These are phyloP conservation scores for Otus sunia DNA, from an alignment of 2,113 vertebrate species.

Conservation along the genomic window DNA sequence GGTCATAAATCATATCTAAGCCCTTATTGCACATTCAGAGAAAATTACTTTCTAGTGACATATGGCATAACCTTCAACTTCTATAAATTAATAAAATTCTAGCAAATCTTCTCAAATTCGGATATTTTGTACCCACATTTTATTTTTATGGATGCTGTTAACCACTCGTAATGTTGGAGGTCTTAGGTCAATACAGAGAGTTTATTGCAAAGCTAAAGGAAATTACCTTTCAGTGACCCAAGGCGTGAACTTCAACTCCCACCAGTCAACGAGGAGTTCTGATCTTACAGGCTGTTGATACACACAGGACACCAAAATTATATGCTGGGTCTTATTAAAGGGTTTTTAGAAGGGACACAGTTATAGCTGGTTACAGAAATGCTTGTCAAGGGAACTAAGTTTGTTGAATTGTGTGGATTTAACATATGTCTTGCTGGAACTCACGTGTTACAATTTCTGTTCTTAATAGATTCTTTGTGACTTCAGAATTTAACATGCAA, in stretches of 20 bases:
- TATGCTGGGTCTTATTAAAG: background rate
- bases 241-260: background rate
- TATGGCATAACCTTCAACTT: slow-evolving; percentile 70
- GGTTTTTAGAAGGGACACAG: background rate
- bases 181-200: slow-evolving; percentile 29
- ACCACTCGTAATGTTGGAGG: background rate
- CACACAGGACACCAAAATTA: slow-evolving; percentile 15
- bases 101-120: slow-evolving; percentile 53
- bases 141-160: slow-evolving; percentile 53
- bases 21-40: slow-evolving; percentile 65
- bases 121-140: slow-evolving; percentile 32
- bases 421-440: background rate
- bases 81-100: slow-evolving; percentile 71
- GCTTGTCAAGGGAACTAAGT: background rate
- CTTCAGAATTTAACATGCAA: slow-evolving; percentile 12
- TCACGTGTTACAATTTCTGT: background rate
- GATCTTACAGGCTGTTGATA: background rate
- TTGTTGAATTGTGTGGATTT: background rate
- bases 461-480: slow-evolving; percentile 1
- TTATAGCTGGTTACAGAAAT: background rate
- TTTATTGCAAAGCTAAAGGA: slow-evolving; percentile 57
- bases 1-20: slow-evolving; percentile 70
- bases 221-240: slow-evolving; percentile 35
- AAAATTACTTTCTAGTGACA: slow-evolving; percentile 73
- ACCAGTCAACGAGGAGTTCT: background rate